Evolutionary conservation across 2,113 vertebrate species (phyloP).

Genomic region (Bambusicola thoracicus): DNA sequence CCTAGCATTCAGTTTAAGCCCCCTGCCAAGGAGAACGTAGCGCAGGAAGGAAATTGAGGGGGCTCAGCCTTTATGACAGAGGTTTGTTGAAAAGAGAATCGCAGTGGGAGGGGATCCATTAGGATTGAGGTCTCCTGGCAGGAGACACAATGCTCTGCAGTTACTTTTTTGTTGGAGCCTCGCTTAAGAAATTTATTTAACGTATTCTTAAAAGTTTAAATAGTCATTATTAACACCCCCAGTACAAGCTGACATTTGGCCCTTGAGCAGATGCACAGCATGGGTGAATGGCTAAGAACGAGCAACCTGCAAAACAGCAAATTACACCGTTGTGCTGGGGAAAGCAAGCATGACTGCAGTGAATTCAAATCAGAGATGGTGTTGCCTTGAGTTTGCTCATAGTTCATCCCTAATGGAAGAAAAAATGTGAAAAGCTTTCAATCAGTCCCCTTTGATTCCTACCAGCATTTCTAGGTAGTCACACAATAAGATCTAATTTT

Average conservation of each 20-base stretch:
- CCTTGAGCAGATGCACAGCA: conserved; percentile 51
- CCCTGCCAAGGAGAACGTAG: conserved; percentile 8
- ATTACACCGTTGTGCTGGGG: neutral
- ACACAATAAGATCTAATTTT: conserved; percentile 2
- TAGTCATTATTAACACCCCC: conserved; percentile 66
- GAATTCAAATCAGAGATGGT: neutral
- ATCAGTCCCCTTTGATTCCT: neutral
- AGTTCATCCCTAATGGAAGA: neutral
- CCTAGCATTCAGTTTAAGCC: neutral
- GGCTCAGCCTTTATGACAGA: conserved; percentile 40
- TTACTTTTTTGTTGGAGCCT: conserved; percentile 45
- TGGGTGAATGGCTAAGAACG: conserved; percentile 31
- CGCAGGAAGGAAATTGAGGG: conserved; percentile 47
- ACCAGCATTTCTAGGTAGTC: neutral
- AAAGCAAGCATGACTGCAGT: neutral
- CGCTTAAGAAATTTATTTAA: conserved; percentile 63
- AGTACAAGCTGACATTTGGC: conserved; percentile 55
- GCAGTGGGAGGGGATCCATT: conserved; percentile 53
- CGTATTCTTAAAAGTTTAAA: conserved; percentile 52
- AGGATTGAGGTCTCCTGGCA: conserved; percentile 52
- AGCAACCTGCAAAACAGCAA: conserved; percentile 15
- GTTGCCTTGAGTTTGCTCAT: neutral
- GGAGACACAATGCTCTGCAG: conserved; percentile 30
- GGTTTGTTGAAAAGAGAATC: conserved; percentile 61
- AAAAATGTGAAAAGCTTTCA: neutral